These are phyloP conservation scores for Coracias cyanogaster DNA, from an alignment of 2,797 vertebrate species.

Conservation along the genomic window DNA sequence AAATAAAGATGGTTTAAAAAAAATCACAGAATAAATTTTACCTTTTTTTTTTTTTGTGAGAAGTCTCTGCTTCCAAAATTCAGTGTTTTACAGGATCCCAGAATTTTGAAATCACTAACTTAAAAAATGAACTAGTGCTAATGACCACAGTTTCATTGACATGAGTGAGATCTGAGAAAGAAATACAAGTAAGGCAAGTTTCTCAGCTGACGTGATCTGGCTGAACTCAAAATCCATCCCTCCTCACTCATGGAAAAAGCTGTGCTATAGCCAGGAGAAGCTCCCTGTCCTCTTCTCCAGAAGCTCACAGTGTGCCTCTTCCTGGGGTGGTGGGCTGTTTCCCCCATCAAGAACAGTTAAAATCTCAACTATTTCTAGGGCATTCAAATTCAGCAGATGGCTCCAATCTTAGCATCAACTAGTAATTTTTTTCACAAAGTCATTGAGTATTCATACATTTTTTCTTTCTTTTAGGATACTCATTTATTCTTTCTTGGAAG, in stretches of 20 bases:
- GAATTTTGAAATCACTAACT: neutral
- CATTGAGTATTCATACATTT: neutral
- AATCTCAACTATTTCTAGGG: neutral
- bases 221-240: neutral
- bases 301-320: neutral
- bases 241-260: neutral
- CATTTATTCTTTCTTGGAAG: neutral
- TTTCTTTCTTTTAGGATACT: neutral
- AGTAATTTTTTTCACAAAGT: neutral
- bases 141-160: neutral
- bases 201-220: neutral
- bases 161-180: neutral
- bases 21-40: neutral
- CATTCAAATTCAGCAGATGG: neutral
- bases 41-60: neutral
- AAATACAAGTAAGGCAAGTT: neutral
- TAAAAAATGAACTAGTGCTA: neutral
- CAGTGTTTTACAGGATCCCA: neutral
- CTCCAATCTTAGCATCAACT: neutral
- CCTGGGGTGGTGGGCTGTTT: neutral
- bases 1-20: neutral
- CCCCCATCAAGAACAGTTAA: neutral
- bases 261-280: neutral
- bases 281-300: neutral
- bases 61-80: neutral